Base-by-base conservation (phyloP, 2,113 vertebrate genomes). In the Tringa solitaria region DNA sequence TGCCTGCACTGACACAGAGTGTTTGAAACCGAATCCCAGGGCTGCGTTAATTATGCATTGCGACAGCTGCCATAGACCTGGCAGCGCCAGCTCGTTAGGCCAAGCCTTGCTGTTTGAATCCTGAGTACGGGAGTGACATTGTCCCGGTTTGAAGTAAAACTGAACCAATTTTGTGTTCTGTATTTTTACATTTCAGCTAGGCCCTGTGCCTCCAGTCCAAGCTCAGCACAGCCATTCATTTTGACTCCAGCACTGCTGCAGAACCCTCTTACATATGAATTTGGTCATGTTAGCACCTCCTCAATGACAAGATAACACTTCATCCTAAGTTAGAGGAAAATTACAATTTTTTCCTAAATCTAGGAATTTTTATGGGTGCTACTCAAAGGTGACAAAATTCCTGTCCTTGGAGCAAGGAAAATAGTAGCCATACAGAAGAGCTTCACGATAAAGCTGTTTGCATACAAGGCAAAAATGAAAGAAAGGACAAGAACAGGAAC, bases 1-100 rank as follows among this genome's bases (percentile, higher is more conserved):
- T 64, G 27, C 46, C 39, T 7, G 45, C 70, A 50, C 61, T 73
- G 54, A 78, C 50, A 69, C 11, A 16, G 27, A 65, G 57, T 3
- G 3, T 87, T 90, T 69, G 57, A 89, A 91, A 78, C 50, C 8
- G 10, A 51, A n/a, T 93, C 74, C 81, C 64, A 84, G 53, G 82
- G 63, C 86, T 75, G 89, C 26, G 74, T 96, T 65, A 95, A 92
- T 95, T 95, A 97, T 95, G 75, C 81, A 97, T 95, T 74, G 57
- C 86, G 89, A 30, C 95, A 97, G 89, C 97, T 96, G 96, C 95
- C 93, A 41, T 14, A 39, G 63, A 92, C 63, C 30, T 87, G 67
- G 86, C 5, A 60, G 54, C 53, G 78, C 97, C 92, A 96, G 83
- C 76, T 90, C 76, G 65, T 77, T 16, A 69, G 79, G 61, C 51